Evolutionary conservation across 2,113 vertebrate genomes (phyloP).

Genomic region (Arothron firmamentum): DNA sequence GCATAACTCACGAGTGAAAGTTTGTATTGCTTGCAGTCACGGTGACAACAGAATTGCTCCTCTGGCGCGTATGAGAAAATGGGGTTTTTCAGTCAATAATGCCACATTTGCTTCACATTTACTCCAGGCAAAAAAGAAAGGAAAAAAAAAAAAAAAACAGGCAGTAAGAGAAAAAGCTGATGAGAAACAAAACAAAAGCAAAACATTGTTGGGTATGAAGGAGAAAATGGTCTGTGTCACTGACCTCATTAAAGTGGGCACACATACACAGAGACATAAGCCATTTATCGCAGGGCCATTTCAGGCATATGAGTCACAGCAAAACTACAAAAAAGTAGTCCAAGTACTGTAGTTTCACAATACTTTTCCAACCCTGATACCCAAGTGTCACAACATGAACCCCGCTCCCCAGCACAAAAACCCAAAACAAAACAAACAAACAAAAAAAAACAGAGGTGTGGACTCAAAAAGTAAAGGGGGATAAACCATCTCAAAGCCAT

Average conservation of each 20-base stretch:
- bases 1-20: constrained; percentile 53
- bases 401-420: no score
- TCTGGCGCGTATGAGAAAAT: constrained; percentile 20
- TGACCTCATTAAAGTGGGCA: neutral
- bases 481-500: no score
- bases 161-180: neutral
- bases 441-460: constrained; percentile 8
- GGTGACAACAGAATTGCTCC: constrained; percentile 46
- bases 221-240: constrained; percentile 2
- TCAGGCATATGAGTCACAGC: constrained; percentile 16
- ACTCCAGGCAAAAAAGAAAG: constrained; percentile 23
- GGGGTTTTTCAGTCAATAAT: constrained; percentile 43
- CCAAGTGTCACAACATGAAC: no score
- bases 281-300: constrained; percentile 8
- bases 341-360: no score
- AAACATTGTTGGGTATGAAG: constrained; percentile 6
- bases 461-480: no score
- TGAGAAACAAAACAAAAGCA: constrained; percentile 8
- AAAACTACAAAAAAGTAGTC: constrained; percentile 3
- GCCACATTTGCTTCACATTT: constrained; percentile 34
- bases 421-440: no score
- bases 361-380: no score
- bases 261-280: constrained; percentile 1
- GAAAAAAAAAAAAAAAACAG: constrained; percentile 27
- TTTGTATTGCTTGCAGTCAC: constrained; percentile 48